phyloP scores from a whole-genome alignment of 2,797 vertebrate species.

The Typhlichthys eigenmanni region DNA sequence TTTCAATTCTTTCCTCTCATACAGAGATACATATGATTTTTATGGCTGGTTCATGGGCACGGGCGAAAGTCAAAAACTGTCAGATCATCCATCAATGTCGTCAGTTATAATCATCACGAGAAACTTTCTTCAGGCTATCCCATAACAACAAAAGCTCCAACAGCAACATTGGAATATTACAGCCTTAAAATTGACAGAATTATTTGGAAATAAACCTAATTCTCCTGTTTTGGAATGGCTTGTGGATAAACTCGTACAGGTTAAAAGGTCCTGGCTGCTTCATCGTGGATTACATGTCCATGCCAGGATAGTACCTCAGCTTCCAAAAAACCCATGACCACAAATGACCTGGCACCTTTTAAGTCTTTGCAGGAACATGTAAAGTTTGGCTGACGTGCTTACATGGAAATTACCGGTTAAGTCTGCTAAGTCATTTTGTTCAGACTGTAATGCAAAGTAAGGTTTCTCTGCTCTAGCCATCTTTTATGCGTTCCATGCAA shows the following conservation, averaged over 20 bases:
- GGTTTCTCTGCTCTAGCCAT: conserved; percentile 26
- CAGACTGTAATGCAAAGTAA: conserved; percentile 17
- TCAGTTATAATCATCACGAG: background rate
- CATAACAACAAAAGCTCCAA: background rate
- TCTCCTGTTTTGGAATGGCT: background rate
- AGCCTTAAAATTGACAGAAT: background rate
- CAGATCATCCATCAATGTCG: background rate
- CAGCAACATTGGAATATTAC: background rate
- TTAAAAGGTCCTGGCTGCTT: conserved; percentile 10
- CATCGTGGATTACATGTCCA: background rate
- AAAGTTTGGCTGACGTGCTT: conserved; percentile 20
- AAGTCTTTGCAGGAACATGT: conserved; percentile 32
- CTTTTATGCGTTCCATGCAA: conserved; percentile 4
- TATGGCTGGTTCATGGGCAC: background rate
- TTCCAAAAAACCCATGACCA: conserved; percentile 31
- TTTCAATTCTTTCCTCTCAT: too few relatives aligned
- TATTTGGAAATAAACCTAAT: background rate
- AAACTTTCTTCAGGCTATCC: conserved; percentile 2
- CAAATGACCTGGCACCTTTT: conserved; percentile 44
- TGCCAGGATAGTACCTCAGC: conserved; percentile 15
- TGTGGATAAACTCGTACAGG: conserved; percentile 13
- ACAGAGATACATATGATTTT: background rate
- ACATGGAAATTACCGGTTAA: conserved; percentile 38
- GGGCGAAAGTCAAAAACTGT: background rate
- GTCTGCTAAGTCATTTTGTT: conserved; percentile 15